Base-by-base conservation (phyloP, 2,888 invertebrate species). In the Oligia latruncula region DNA sequence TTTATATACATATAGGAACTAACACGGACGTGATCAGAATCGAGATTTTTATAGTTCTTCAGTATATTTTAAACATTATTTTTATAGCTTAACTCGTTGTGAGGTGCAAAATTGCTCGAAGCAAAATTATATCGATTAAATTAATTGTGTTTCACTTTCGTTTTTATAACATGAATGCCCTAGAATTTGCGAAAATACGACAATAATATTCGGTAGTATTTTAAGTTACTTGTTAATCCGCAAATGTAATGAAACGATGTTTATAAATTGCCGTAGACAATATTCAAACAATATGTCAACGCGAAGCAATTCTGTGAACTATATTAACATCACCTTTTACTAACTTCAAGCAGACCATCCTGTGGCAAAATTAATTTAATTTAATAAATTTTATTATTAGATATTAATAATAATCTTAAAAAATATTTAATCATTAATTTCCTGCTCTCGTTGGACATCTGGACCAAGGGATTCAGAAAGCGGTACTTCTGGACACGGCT, bases 231-330 rank as follows among this genome's bases (percentile, higher is more conserved):
- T 52, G 35, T 55, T 85, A 66, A 23, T 64, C 35, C 55, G n/a
- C 29, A 65, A 71, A 68, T 64, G 40, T 40, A 71, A 52, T 67
- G 40, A 71, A 77, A 64, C 58, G 58, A 68, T 83, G 67, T 86
- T 86, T 72, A 76, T 64, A 82, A 75, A 82, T 65, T 83, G 17
- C 68, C 49, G 40, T n/a, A 64, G 35, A 76, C 70, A 70, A 70
- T 62, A 74, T 83, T 58, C 67, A 74, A 66, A 66, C 86, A 71
- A 74, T 74, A 40, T 67, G 52, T 62, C 71, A 65, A 60, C 29
- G 49, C 17, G 17, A 35, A 80, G 66, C 85, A 77, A 72, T 84
- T 23, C 35, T 52, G 11, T 49, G 4, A 80, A 67, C 11, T 64
- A 29, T 58, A 77, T 52, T 40, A 75, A n/a, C 40, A 83, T 60